phyloP scores from a whole-genome alignment of 2,113 vertebrate genomes.

The Poeciliopsis retropinna region DNA sequence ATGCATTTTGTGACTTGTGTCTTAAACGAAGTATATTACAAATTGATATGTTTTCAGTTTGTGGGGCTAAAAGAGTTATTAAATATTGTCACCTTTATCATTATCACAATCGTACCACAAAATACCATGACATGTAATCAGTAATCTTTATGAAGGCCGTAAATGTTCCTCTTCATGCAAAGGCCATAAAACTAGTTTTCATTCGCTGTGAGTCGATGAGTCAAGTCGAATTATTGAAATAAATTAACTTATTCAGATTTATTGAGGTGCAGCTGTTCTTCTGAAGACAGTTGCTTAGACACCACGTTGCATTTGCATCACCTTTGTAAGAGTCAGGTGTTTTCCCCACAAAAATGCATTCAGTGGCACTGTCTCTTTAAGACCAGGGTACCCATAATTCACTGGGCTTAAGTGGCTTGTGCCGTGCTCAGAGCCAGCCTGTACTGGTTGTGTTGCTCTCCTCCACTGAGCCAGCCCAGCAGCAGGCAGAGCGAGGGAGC shows the following conservation, averaged over 20 bases:
- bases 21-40: too few relatives aligned
- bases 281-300: constrained; percentile 46
- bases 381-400: constrained; percentile 79
- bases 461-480: constrained; percentile 51
- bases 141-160: too few relatives aligned
- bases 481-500: constrained; percentile 36
- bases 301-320: constrained; percentile 43
- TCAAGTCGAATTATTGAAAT: background rate
- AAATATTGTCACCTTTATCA: too few relatives aligned
- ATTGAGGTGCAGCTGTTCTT: background rate
- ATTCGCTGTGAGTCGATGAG: background rate
- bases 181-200: background rate
- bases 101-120: too few relatives aligned
- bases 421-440: constrained; percentile 63
- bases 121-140: too few relatives aligned
- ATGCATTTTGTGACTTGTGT: too few relatives aligned
- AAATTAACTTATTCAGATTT: background rate
- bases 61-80: too few relatives aligned
- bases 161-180: too few relatives aligned
- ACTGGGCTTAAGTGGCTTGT: constrained; percentile 64
- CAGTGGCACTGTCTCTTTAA: constrained; percentile 78
- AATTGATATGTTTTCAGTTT: too few relatives aligned
- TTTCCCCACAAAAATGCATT: constrained; percentile 38
- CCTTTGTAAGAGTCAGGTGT: constrained; percentile 55
- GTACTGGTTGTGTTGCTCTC: constrained; percentile 63